These are phyloP conservation scores for Noctuana brunneofusca DNA, from an alignment of 2,888 invertebrate genomes.

Conservation along the genomic window DNA sequence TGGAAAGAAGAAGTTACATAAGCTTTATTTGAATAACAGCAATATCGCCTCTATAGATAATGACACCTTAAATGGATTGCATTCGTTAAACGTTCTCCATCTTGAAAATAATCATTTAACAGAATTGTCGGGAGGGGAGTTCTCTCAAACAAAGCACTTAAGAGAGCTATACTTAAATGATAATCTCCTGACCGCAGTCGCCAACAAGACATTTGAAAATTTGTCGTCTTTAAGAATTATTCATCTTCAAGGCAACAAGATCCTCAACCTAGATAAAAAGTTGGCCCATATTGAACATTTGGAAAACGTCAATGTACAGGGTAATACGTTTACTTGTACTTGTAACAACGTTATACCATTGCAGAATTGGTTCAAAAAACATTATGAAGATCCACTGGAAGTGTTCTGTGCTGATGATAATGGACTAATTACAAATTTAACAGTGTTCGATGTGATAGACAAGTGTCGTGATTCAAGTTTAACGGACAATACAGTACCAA, in stretches of 20 bases:
- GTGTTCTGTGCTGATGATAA: constrained; percentile 85
- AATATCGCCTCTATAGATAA: constrained; percentile 88
- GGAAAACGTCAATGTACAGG: constrained; percentile 86
- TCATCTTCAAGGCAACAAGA: constrained; percentile 89
- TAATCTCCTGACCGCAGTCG: constrained; percentile 88
- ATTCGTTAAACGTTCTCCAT: constrained; percentile 87
- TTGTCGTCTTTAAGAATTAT: constrained; percentile 87
- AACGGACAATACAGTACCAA: constrained; percentile 80
- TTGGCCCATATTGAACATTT: constrained; percentile 83
- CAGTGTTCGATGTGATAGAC: constrained; percentile 75
- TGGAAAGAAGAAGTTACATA: constrained; percentile 90
- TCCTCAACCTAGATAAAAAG: constrained; percentile 87
- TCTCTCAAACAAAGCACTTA: constrained; percentile 89
- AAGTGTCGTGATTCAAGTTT: constrained; percentile 76
- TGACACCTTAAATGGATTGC: constrained; percentile 90
- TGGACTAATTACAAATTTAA: constrained; percentile 65
- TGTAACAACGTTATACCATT: constrained; percentile 86
- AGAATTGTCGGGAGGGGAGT: constrained; percentile 89
- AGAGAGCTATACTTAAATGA: constrained; percentile 91
- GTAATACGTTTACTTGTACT: constrained; percentile 91
- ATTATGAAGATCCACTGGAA: constrained; percentile 84
- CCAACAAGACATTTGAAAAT: constrained; percentile 88
- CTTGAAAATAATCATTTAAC: constrained; percentile 89
- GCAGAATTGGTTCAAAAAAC: constrained; percentile 86
- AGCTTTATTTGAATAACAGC: constrained; percentile 90